phyloP scores from a whole-genome alignment of 2,797 vertebrate genomes.

The Macropus fuliginosus region DNA sequence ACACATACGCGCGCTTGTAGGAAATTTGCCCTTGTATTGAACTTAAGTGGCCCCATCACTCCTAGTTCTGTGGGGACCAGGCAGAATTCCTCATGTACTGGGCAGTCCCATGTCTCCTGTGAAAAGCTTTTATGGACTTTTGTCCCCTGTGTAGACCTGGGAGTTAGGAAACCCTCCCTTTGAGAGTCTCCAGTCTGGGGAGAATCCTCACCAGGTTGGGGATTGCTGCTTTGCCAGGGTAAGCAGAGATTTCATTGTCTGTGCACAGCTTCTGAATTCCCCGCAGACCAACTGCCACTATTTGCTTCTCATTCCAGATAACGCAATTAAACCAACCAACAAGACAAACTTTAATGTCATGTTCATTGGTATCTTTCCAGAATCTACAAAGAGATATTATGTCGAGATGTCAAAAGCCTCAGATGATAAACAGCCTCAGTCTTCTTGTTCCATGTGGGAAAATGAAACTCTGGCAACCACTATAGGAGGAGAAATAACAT shows the following conservation, averaged over 20 bases:
- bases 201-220: background rate
- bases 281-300: background rate
- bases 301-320: constrained; percentile 14
- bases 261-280: background rate
- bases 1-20: too few relatives aligned
- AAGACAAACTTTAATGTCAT: constrained; percentile 4
- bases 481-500: background rate
- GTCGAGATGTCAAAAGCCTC: background rate
- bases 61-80: background rate
- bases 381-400: background rate
- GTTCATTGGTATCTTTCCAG: background rate
- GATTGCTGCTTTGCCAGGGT: background rate
- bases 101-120: background rate
- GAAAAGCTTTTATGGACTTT: background rate
- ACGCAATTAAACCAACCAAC: constrained; percentile 12
- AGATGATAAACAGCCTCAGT: constrained; percentile 25
- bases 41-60: background rate
- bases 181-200: background rate
- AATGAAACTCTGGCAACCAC: background rate
- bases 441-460: background rate
- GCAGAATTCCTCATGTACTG: background rate
- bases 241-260: background rate
- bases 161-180: background rate
- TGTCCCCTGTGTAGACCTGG: background rate
- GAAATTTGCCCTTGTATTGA: background rate